Evolutionary conservation across 2,888 invertebrate genomes (phyloP).

Genomic region (Azorinus chamasolen): DNA sequence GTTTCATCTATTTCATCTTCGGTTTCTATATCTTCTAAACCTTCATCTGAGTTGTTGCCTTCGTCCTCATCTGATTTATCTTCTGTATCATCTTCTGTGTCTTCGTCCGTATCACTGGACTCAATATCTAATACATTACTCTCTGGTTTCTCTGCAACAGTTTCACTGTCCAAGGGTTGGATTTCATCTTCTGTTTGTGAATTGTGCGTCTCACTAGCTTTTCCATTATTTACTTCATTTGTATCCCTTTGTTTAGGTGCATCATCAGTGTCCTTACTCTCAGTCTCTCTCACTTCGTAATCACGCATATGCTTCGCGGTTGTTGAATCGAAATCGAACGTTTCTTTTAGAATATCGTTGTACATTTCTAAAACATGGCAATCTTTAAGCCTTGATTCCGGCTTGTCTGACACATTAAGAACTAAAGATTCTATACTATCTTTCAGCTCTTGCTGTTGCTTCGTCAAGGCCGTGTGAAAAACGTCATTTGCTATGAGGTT

Average conservation of each 20-base stretch:
- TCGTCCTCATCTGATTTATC: constrained; percentile 12
- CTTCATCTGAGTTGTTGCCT: constrained; percentile 50
- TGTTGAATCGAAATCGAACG: constrained; percentile 36
- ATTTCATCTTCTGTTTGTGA: background rate
- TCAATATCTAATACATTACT: background rate
- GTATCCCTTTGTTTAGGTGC: background rate
- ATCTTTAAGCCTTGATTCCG: constrained; percentile 37
- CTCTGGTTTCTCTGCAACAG: background rate
- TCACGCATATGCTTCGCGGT: constrained; percentile 15
- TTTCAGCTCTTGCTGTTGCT: constrained; percentile 56
- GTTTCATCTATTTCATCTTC: constrained; percentile 1
- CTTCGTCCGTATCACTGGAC: background rate
- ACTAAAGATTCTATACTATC: constrained; percentile 61
- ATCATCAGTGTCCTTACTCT: constrained; percentile 10
- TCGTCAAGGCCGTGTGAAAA: constrained; percentile 59
- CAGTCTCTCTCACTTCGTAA: constrained; percentile 14
- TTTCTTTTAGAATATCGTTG: constrained; percentile 55
- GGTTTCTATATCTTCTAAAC: constrained; percentile 39
- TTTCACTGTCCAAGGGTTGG: background rate
- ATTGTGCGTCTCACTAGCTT: background rate
- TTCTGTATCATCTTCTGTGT: background rate
- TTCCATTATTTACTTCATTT: background rate
- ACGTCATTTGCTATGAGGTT: constrained; percentile 65
- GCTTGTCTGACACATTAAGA: constrained; percentile 41
- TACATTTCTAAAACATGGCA: constrained; percentile 66